Conservation (phyloP, 64 coral and sea anemone species). For the Montipora capricornis region DNA sequence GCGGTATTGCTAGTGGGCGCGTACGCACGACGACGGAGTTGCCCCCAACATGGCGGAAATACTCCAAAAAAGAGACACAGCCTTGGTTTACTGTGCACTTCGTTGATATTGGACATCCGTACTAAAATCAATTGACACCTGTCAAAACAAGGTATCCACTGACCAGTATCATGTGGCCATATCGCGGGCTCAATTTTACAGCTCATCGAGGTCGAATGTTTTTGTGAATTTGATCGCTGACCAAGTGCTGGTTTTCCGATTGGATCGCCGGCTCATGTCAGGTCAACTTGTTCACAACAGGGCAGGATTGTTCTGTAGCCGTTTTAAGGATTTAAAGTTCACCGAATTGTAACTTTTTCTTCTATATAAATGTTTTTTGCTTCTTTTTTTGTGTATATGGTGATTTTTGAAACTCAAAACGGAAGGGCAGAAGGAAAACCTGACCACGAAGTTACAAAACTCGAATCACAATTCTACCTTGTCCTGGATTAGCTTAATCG, state of each 20-base stretch:
- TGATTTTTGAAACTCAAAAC: conserved; percentile 43
- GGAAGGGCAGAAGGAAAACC: conserved; percentile 19
- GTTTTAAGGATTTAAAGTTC: neutral
- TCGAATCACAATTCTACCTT: conserved; percentile 36
- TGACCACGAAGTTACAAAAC: conserved; percentile 43
- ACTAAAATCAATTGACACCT: no score
- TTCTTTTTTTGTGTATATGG: conserved; percentile 47
- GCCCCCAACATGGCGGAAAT: no score
- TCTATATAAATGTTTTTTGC: conserved; percentile 30
- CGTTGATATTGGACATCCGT: no score
- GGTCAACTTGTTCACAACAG: conserved; percentile 29
- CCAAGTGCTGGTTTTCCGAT: neutral
- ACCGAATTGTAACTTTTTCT: neutral
- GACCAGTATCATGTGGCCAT: no score
- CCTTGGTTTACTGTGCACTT: no score
- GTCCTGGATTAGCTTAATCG: conserved; percentile 13
- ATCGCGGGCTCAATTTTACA: no score
- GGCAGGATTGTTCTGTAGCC: neutral
- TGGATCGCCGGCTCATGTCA: conserved; percentile 33
- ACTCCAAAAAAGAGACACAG: no score
- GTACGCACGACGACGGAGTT: no score
- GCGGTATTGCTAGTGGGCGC: no score
- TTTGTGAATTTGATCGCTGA: no score
- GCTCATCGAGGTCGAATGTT: no score
- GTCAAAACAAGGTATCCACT: no score